A percentile compares a stretch with the other conserved stretches of the same genome.
Evolutionary conservation across 92 coral and sea anemone genomes (phyloP).

Genomic region (Phenganax stokvisi): DNA sequence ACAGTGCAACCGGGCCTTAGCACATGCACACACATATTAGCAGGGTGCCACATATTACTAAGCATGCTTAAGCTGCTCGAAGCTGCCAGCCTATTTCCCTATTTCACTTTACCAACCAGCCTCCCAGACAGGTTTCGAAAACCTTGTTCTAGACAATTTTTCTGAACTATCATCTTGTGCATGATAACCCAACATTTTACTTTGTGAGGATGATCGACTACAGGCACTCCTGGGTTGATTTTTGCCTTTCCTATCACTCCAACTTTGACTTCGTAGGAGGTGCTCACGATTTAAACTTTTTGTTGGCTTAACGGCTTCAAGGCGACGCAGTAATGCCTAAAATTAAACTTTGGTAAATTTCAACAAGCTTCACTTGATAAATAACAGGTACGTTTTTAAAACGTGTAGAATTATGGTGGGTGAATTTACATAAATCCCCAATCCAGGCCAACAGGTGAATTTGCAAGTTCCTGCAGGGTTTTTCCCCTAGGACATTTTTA

Average conservation of each 20-base stretch:
- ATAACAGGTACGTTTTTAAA: not conserved
- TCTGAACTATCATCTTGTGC: conserved; percentile 37
- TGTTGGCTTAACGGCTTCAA: conserved; percentile 74
- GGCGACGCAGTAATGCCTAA: conserved; percentile 75
- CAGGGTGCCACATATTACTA: too few relatives aligned
- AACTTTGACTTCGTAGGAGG: conserved; percentile 56
- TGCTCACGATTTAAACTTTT: conserved; percentile 62
- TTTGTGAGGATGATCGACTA: conserved; percentile 11
- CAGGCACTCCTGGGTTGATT: conserved; percentile 65
- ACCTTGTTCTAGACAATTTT: conserved; percentile 41
- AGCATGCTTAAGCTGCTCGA: too few relatives aligned
- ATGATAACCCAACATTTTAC: conserved; percentile 31
- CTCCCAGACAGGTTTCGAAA: conserved; percentile 78
- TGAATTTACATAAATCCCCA: too few relatives aligned
- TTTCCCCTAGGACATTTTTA: too few relatives aligned
- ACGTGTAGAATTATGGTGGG: too few relatives aligned
- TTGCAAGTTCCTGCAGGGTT: too few relatives aligned
- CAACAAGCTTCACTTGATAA: not conserved
- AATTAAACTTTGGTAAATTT: not conserved
- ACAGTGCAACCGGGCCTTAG: too few relatives aligned
- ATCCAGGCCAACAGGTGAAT: too few relatives aligned
- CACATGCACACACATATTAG: too few relatives aligned
- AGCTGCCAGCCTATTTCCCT: too few relatives aligned
- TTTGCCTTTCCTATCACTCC: conserved; percentile 52
- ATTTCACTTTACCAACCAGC: conserved; percentile 65